Conservation (phyloP, 2,113 vertebrate species). For the Neotragus moschatus region DNA sequence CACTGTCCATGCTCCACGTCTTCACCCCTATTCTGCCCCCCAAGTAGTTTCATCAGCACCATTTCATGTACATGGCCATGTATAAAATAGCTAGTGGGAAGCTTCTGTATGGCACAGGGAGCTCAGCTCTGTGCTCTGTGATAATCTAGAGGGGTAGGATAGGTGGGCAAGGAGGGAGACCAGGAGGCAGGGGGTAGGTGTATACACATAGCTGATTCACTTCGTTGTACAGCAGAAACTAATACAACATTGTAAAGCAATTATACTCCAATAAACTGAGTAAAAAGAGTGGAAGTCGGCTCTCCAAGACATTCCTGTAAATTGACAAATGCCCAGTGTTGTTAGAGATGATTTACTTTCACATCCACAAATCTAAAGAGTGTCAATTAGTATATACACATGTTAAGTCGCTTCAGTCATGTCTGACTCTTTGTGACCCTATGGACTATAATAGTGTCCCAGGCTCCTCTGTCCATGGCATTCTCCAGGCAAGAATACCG, state of each 20-base stretch:
- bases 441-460: neutral
- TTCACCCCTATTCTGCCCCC: neutral
- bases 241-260: neutral
- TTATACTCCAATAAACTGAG: neutral
- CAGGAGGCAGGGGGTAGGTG: neutral
- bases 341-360: neutral
- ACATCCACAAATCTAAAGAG: neutral
- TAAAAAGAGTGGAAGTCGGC: rapidly evolving
- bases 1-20: neutral
- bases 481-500: neutral
- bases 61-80: neutral
- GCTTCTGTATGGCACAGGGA: neutral
- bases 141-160: neutral
- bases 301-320: neutral
- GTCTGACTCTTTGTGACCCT: neutral
- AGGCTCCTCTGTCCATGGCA: neutral
- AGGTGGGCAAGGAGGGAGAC: neutral
- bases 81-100: neutral
- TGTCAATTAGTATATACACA: neutral
- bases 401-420: neutral
- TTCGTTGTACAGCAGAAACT: neutral
- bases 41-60: neutral
- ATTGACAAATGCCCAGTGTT: neutral
- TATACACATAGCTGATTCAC: neutral
- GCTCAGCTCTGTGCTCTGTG: neutral